Conservation (phyloP, 1,140 invertebrate species). For the Halesus radiatus region DNA sequence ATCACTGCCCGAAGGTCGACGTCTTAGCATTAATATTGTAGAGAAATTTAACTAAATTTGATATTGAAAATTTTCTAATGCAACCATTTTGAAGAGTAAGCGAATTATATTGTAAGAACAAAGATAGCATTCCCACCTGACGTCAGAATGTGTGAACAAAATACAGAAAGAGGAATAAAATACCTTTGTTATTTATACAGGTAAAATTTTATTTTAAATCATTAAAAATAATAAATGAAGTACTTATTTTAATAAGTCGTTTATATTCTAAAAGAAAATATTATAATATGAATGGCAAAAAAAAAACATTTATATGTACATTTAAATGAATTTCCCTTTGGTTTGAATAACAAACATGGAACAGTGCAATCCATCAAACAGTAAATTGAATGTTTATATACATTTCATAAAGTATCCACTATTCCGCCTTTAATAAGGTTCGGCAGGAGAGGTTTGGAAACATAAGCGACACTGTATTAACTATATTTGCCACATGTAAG, state of each 20-base stretch:
- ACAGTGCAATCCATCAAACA: too few relatives aligned
- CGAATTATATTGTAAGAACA: background rate
- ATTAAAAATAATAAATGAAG: constrained; percentile 38
- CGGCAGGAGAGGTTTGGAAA: too few relatives aligned
- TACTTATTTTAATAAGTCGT: constrained; percentile 23
- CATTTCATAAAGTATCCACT: constrained; percentile 9
- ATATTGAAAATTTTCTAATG: too few relatives aligned
- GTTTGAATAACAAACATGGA: constrained; percentile 16
- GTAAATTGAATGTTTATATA: constrained; percentile 1
- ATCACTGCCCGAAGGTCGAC: background rate
- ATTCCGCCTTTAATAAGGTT: too few relatives aligned
- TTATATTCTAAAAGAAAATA: constrained; percentile 28
- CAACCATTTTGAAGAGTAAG: too few relatives aligned
- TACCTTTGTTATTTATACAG: constrained; percentile 35
- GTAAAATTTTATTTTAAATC: constrained; percentile 38
- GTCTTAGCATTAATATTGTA: constrained; percentile 3
- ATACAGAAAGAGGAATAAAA: constrained; percentile 25
- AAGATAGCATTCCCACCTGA: too few relatives aligned
- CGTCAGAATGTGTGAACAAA: background rate
- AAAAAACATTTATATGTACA: constrained; percentile 38
- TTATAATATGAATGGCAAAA: constrained; percentile 30
- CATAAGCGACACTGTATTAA: too few relatives aligned
- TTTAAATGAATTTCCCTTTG: constrained; percentile 36
- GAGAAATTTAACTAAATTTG: background rate
- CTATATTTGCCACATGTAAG: too few relatives aligned